A percentile compares a stretch with the other conserved stretches of the same genome.
phyloP scores from a whole-genome alignment of 2,113 vertebrate genomes.

The Carollia perspicillata region DNA sequence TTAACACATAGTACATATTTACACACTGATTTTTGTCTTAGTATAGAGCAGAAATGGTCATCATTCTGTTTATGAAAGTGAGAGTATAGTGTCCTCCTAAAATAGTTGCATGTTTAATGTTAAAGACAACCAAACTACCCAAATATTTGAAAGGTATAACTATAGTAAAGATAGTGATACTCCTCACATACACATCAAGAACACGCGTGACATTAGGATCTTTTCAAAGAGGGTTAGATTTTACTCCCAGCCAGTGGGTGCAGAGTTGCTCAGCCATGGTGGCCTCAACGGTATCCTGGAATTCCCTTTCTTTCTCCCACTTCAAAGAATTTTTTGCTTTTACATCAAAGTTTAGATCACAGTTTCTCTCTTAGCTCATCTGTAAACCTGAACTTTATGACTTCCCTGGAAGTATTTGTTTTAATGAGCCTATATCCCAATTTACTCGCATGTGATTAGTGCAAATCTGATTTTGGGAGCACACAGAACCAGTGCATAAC shows the following conservation, averaged over 20 bases:
- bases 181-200: not conserved
- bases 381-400: not conserved
- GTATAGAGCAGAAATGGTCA: not conserved
- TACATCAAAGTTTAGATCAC: not conserved
- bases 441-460: not conserved
- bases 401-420: not conserved
- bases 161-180: not conserved
- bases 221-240: not conserved
- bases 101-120: not conserved
- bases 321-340: not conserved
- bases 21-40: not conserved
- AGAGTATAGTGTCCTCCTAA: not conserved
- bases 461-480: constrained; percentile 41
- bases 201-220: not conserved
- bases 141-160: not conserved
- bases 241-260: not conserved
- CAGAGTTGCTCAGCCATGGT: not conserved
- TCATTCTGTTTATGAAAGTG: not conserved
- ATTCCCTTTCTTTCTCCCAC: not conserved
- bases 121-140: constrained; percentile 25
- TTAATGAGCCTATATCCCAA: not conserved
- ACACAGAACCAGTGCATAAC: constrained; percentile 44
- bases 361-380: not conserved
- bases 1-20: not conserved
- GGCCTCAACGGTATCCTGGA: not conserved